Evolutionary conservation across 1,140 invertebrate species (phyloP).

Genomic region (Musca domestica): DNA sequence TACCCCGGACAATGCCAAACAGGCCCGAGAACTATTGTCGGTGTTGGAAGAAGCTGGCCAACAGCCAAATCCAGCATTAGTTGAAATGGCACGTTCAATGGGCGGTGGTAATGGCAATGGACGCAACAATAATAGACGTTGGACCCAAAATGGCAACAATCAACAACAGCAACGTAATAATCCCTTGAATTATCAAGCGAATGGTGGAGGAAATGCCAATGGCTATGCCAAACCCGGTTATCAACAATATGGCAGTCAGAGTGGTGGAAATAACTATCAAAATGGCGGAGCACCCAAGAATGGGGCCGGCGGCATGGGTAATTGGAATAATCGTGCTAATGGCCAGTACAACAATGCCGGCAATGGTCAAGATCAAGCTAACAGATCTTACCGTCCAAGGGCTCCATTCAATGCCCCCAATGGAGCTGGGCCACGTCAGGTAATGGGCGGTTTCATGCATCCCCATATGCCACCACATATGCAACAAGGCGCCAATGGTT

Average conservation of each 20-base stretch:
- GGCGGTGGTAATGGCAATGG: conserved; percentile 42
- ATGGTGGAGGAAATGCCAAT: conserved; percentile 31
- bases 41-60: conserved; percentile 92
- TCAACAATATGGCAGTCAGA: conserved; percentile 35
- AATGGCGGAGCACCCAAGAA: conserved; percentile 26
- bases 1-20: conserved; percentile 84
- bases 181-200: conserved; percentile 48
- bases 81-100: conserved; percentile 61
- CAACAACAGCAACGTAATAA: conserved; percentile 46
- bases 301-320: conserved; percentile 19
- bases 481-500: conserved; percentile 40
- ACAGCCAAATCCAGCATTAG: conserved; percentile 71
- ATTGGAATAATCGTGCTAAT: conserved; percentile 31
- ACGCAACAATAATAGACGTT: conserved; percentile 46
- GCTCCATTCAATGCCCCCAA: conserved; percentile 44
- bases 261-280: conserved; percentile 26
- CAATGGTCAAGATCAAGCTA: conserved; percentile 32
- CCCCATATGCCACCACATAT: conserved; percentile 37
- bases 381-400: conserved; percentile 40
- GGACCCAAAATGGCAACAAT: conserved; percentile 26
- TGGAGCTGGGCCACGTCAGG: conserved; percentile 31
- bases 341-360: conserved; percentile 25
- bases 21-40: conserved; percentile 84
- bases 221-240: conserved; percentile 35
- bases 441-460: conserved; percentile 24